Evolutionary conservation across 2,888 invertebrate species (phyloP), one percentile per base, ranked within the genome.

Genomic region (Zhuqinia jingwanae): DNA sequence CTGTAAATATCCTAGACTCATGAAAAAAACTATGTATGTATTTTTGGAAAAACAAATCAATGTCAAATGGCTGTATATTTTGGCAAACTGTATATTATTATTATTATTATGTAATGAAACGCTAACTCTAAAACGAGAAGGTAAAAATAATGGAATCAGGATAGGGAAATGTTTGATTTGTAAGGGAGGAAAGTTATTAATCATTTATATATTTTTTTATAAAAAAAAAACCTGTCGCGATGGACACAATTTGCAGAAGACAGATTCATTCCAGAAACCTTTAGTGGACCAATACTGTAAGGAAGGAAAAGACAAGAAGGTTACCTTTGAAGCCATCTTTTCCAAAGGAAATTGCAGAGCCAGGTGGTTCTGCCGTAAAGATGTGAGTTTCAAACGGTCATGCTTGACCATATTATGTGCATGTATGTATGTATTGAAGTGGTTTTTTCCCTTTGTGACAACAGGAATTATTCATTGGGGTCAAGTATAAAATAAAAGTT

Each of bases 291-390:
- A 97, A 93, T 96, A 96, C 92, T 97, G 97, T 91, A 96, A 97
- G 93, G 97, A 99, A 95, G 97, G 98, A 91, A 98, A 98, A 93
- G 98, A 99, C 93, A 98, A 98, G 93, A 97, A 97, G 93, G 97
- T 97, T 90, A 94, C 95, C 56, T 98, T 99, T 92, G 97, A 97
- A 93, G 97, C 97, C 88, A 96, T 96, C 92, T 99, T 99, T 94
- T 97, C 98, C 89, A 99, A 98, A 93, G 96, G 98, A n/a, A 98
- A 98, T 92, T 94, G 96, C 92, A 97, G 97, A 92, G 96, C 97
- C 10, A 97, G 96, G 93, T 98, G 98, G 98, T 95, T 95, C 92
- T 96, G 96, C 94, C 95, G 97, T 88, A 97, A 97, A 93, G 97
- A 97, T 94, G 97, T 97, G 94, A 95, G 97, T 22, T 63, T 20